A percentile compares a stretch with the other conserved stretches of the same genome.
These are phyloP conservation scores for Erpobdella octoculata DNA, from an alignment of 2,888 invertebrate genomes.

Conservation along the genomic window DNA sequence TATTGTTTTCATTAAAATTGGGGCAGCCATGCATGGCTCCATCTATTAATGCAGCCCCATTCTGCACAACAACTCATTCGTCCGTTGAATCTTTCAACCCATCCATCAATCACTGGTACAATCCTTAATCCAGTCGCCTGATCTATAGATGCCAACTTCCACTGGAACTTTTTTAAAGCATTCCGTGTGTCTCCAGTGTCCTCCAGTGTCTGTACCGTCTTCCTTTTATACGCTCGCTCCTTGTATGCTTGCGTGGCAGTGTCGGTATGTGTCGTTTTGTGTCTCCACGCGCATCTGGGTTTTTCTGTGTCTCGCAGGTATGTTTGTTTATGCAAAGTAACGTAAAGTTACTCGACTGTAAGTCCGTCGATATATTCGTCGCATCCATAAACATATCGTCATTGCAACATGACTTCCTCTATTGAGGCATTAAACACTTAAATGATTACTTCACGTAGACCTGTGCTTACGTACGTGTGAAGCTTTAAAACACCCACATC, in stretches of 20 bases:
- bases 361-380: too few relatives aligned
- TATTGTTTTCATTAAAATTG: constrained; percentile 7
- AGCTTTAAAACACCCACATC: too few relatives aligned
- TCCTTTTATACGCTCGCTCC: not conserved
- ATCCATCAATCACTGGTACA: constrained; percentile 12
- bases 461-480: too few relatives aligned
- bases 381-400: too few relatives aligned
- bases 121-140: constrained; percentile 13
- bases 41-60: constrained; percentile 3
- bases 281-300: not conserved
- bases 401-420: too few relatives aligned
- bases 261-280: too few relatives aligned
- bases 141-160: constrained; percentile 12
- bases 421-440: too few relatives aligned
- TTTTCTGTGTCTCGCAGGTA: not conserved
- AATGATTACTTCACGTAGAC: too few relatives aligned
- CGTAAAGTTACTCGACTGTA: too few relatives aligned
- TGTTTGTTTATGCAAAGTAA: not conserved
- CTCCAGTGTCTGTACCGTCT: not conserved
- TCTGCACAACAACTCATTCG: not conserved
- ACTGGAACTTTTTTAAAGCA: constrained; percentile 5
- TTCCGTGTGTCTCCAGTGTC: not conserved
- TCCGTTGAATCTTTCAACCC: constrained; percentile 10
- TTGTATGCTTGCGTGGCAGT: not conserved
- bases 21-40: not conserved